phyloP scores from a whole-genome alignment of 2,888 invertebrate species.

The Gastrophysa polygoni region DNA sequence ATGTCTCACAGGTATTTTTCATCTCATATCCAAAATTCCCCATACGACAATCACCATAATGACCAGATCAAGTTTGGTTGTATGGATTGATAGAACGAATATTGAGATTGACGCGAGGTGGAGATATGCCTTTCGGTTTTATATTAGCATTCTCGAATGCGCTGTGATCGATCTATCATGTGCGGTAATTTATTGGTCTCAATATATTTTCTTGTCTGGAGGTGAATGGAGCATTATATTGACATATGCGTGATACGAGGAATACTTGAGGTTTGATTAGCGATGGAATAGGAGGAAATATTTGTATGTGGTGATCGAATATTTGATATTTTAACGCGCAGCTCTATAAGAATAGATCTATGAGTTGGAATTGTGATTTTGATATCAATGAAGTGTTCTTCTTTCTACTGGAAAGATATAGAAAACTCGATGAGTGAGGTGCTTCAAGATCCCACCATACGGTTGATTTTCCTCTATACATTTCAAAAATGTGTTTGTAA shows the following conservation, averaged over 20 bases:
- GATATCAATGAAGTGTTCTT: too few species aligned
- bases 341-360: too few species aligned
- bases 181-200: constrained; percentile 22
- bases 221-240: constrained; percentile 1
- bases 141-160: constrained; percentile 28
- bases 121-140: constrained; percentile 16
- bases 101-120: constrained; percentile 29
- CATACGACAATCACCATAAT: constrained; percentile 43
- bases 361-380: too few species aligned
- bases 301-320: not conserved
- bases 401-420: too few species aligned
- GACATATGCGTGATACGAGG: not conserved
- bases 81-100: constrained; percentile 32
- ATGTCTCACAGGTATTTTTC: constrained; percentile 21
- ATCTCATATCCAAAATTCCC: constrained; percentile 39
- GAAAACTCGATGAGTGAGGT: too few species aligned
- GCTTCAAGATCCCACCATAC: too few species aligned
- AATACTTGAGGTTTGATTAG: not conserved
- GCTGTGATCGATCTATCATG: constrained; percentile 31
- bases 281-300: not conserved
- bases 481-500: too few species aligned
- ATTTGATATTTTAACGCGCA: too few species aligned
- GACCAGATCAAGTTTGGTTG: constrained; percentile 44
- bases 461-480: too few species aligned
- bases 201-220: constrained; percentile 17